phyloP scores from a whole-genome alignment of 2,888 invertebrate species.

The Leptinotarsa haldemani region DNA sequence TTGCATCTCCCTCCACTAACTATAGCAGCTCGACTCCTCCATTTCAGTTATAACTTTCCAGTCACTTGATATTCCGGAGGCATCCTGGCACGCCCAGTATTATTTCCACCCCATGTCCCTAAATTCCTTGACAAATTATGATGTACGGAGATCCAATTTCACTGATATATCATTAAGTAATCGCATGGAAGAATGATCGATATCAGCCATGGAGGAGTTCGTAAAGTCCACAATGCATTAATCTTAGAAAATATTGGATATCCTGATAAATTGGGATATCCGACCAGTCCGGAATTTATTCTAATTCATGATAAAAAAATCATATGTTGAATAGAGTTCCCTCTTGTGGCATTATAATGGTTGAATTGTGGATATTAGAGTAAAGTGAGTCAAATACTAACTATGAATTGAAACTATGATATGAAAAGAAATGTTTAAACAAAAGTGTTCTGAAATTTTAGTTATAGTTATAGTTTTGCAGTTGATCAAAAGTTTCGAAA shows the following conservation, averaged over 20 bases:
- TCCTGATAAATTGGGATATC: conserved; percentile 18
- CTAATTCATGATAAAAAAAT: too few relatives aligned
- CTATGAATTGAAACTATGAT: too few relatives aligned
- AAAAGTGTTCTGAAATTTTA: too few relatives aligned
- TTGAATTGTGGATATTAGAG: too few relatives aligned
- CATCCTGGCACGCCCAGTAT: conserved; percentile 23
- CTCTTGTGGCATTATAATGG: too few relatives aligned
- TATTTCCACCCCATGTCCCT: conserved; percentile 24
- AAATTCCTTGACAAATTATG: conserved; percentile 32
- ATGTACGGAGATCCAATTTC: conserved; percentile 35
- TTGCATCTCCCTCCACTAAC: too few relatives aligned
- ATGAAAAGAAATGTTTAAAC: too few relatives aligned
- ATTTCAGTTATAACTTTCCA: neutral
- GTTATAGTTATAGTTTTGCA: too few relatives aligned
- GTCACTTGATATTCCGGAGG: neutral
- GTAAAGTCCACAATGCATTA: conserved; percentile 33
- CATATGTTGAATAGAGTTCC: too few relatives aligned
- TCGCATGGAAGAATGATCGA: conserved; percentile 41
- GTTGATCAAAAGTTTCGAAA: too few relatives aligned
- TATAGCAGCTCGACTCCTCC: neutral
- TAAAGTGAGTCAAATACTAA: too few relatives aligned
- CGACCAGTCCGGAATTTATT: neutral
- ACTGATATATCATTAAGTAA: conserved; percentile 43
- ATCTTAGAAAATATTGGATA: conserved; percentile 22
- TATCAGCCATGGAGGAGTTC: conserved; percentile 34